These are phyloP conservation scores for Eristalis intricaria DNA, from an alignment of 2,888 invertebrate species.

Conservation along the genomic window DNA sequence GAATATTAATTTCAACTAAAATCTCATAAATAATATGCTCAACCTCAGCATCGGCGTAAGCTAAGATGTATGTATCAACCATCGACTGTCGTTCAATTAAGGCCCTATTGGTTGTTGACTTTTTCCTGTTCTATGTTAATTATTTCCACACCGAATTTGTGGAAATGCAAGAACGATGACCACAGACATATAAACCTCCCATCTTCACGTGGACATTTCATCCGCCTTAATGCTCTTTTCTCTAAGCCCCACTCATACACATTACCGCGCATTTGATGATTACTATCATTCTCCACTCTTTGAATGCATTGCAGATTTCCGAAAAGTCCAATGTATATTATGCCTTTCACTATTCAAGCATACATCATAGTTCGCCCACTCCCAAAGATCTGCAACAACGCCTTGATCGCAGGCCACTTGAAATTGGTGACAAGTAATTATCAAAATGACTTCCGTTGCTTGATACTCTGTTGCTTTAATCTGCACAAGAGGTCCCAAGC, in stretches of 20 bases:
- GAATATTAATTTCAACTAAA: too few species aligned
- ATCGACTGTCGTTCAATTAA: too few species aligned
- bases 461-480: constrained; percentile 39
- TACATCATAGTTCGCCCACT: constrained; percentile 56
- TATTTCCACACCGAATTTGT: too few species aligned
- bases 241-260: constrained; percentile 30
- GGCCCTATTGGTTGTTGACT: too few species aligned
- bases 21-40: too few species aligned
- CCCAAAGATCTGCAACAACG: constrained; percentile 21
- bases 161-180: too few species aligned
- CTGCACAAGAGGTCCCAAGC: constrained; percentile 33
- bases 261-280: not conserved
- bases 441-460: constrained; percentile 72
- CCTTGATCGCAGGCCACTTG: constrained; percentile 12
- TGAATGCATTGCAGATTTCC: not conserved
- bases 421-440: constrained; percentile 71
- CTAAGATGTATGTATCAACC: too few species aligned
- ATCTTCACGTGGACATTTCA: not conserved
- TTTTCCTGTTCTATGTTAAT: too few species aligned
- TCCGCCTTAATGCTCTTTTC: constrained; percentile 36
- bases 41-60: too few species aligned
- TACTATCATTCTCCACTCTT: not conserved
- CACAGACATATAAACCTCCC: not conserved
- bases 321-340: not conserved
- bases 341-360: constrained; percentile 10